Evolutionary conservation across 2,113 vertebrate genomes (phyloP).

Genomic region (Melanerpes aurifrons): DNA sequence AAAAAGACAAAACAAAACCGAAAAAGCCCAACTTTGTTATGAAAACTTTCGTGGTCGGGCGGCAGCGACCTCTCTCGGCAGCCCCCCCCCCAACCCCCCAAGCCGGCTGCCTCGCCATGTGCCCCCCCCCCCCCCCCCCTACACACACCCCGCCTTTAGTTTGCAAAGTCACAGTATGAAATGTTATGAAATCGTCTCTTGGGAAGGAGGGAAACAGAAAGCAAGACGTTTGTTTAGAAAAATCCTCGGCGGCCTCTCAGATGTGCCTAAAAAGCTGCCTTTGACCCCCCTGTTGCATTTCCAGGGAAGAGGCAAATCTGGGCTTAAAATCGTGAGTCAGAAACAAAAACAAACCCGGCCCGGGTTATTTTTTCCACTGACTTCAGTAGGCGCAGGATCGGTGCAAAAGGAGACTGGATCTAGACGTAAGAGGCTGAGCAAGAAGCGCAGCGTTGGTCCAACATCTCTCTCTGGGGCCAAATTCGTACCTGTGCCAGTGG

Average conservation of each 20-base stretch:
- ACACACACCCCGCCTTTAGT: neutral
- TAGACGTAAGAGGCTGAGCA: neutral
- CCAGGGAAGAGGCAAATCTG: constrained; percentile 58
- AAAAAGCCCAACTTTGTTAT: constrained; percentile 31
- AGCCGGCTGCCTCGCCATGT: neutral
- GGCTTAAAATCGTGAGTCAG: constrained; percentile 22
- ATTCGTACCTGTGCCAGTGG: neutral
- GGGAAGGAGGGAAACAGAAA: constrained; percentile 70
- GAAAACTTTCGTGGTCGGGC: constrained; percentile 34
- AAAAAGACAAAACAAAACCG: constrained; percentile 6
- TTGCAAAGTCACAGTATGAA: constrained; percentile 68
- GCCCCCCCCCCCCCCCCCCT: too few species aligned
- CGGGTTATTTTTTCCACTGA: constrained; percentile 38
- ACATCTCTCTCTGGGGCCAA: neutral
- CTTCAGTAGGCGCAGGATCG: neutral
- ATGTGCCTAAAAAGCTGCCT: constrained; percentile 64
- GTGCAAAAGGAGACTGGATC: neutral
- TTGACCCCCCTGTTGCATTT: constrained; percentile 62
- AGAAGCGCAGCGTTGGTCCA: neutral
- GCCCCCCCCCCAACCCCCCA: neutral
- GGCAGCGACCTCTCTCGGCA: constrained; percentile 17
- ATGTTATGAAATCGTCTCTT: constrained; percentile 71
- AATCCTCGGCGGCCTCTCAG: constrained; percentile 44
- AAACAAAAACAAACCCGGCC: neutral
- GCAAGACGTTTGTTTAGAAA: constrained; percentile 58